Base-by-base conservation (phyloP, 37 sponge, comb jelly and placozoan species). In the Chondrilla cf. caribensis region DNA sequence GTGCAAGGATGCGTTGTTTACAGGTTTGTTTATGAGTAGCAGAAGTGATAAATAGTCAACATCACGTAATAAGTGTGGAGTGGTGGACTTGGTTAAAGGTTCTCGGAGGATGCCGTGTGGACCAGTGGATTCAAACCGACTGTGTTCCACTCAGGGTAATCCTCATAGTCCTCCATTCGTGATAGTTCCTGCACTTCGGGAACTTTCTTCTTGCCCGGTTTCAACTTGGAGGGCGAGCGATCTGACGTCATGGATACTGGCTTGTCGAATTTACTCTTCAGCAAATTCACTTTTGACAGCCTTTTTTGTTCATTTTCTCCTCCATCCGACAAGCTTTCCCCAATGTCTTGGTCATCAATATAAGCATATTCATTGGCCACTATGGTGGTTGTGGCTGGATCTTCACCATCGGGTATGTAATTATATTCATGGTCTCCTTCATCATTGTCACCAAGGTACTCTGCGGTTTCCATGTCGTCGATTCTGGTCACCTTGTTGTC, bases 141-240 rank as follows among this genome's bases (percentile, higher is more conserved):
- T 38, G 41, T 39, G 41, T 73, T 73, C 76, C 76, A 73, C 25
- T 37, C 76, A 22, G 76, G 76, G 24, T 73, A 73, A 15, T 73
- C 76, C 17, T 40, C 76, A 73, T 73, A 73, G 41, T 73, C 76
- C 2, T 73, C 76, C 76, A 73, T 73, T 40, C 76, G 76, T 2
- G 76, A 73, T 2, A 73, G 19, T 38, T 73, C 41, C 11, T n/a
- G 19, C 25, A 19, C 44, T 22, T 36, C 19, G 21, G 38, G 38
- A 22, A n/a, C 14, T 43, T 6, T 73, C 2, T 3, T 36, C 41
- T 37, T 7, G 1, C 7, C 43, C 0, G 76, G 38, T n/a, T 40
- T 25, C 9, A 21, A 32, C 24, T 42, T 42, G 44, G 42, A 7
- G 5, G 64, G 64, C 15, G 25, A n/a, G 25, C 18, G 29, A 6